Evolutionary conservation across 2,113 vertebrate species (phyloP).

Genomic region (Ariopsis seemanni): DNA sequence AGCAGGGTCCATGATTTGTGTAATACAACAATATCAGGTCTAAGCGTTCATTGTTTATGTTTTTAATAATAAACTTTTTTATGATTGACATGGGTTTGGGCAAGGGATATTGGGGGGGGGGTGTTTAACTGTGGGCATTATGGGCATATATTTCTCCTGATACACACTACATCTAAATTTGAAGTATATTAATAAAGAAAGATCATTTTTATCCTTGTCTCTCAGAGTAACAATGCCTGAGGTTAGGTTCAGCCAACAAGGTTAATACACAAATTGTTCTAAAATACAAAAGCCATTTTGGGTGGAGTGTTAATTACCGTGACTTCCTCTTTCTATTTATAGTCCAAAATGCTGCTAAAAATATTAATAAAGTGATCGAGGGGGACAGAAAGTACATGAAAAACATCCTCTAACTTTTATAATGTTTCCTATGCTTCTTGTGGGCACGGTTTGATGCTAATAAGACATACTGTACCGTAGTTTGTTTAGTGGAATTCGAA

Average conservation of each 20-base stretch:
- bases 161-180: not conserved
- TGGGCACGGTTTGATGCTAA: not conserved
- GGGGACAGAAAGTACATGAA: slow-evolving; percentile 55
- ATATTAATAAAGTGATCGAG: slow-evolving; percentile 55
- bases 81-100: not conserved
- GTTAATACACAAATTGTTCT: slow-evolving; percentile 70
- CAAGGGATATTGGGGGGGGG: too few species aligned
- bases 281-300: slow-evolving; percentile 72
- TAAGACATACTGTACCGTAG: too few species aligned
- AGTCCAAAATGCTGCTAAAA: slow-evolving; percentile 48
- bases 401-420: slow-evolving; percentile 47
- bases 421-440: slow-evolving; percentile 17
- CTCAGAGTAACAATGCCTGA: slow-evolving; percentile 55
- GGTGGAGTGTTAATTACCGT: slow-evolving; percentile 63
- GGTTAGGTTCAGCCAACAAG: slow-evolving; percentile 71
- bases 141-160: slow-evolving; percentile 17
- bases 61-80: not conserved
- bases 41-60: not conserved
- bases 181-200: not conserved
- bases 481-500: slow-evolving; percentile 1
- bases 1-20: too few species aligned
- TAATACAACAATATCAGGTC: too few species aligned
- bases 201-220: slow-evolving; percentile 61
- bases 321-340: slow-evolving; percentile 72
- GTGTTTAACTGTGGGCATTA: not conserved